phyloP scores from a whole-genome alignment of 2,113 vertebrate species.

The Erythrolamprus reginae region DNA sequence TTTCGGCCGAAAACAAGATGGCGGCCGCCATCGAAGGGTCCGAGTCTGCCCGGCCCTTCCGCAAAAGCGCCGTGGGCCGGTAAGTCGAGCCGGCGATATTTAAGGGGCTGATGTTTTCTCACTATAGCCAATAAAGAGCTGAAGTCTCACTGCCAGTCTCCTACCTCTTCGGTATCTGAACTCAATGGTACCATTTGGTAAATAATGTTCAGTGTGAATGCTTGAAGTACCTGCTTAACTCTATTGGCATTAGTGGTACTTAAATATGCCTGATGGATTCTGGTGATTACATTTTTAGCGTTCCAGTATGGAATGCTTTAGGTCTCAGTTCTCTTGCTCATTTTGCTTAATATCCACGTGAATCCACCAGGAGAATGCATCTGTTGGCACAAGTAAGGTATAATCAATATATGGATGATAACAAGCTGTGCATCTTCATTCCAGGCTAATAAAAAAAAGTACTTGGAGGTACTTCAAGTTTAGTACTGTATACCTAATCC shows the following conservation, averaged over 20 bases:
- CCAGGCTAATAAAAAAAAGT: neutral
- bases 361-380: neutral
- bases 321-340: neutral
- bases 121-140: too few species aligned
- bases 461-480: neutral
- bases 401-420: neutral
- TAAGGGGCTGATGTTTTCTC: too few species aligned
- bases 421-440: neutral
- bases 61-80: too few species aligned
- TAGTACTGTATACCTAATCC: neutral
- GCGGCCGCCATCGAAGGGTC: too few species aligned
- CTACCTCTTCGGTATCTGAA: too few species aligned
- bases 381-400: neutral
- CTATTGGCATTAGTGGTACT: neutral
- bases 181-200: neutral
- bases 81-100: too few species aligned
- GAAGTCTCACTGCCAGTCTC: too few species aligned
- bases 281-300: neutral
- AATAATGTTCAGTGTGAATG: neutral
- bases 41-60: too few species aligned
- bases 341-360: neutral
- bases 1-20: too few species aligned
- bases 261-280: neutral
- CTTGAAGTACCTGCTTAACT: neutral
- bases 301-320: neutral